These are phyloP conservation scores for Propithecus perrieri DNA, from an alignment of 2,797 vertebrate species.

Conservation along the genomic window DNA sequence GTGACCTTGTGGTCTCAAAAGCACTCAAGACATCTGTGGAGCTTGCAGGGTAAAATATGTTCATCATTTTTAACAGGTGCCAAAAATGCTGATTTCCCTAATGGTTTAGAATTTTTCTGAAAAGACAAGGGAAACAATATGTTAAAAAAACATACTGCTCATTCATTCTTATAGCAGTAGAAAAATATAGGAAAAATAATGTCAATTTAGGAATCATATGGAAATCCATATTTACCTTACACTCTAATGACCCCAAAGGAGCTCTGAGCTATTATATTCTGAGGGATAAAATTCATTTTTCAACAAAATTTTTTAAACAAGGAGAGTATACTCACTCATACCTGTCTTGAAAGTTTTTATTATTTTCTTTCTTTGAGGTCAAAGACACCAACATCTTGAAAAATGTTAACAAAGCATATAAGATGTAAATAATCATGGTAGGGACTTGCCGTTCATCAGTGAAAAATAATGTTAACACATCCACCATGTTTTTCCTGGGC, in stretches of 20 bases:
- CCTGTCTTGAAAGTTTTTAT: constrained; percentile 41
- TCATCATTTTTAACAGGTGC: constrained; percentile 14
- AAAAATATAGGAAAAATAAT: neutral
- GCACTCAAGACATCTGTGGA: neutral
- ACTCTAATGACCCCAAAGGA: constrained; percentile 18
- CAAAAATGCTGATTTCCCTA: constrained; percentile 40
- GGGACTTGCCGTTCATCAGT: neutral
- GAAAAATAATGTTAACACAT: neutral
- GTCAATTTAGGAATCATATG: neutral
- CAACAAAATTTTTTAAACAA: constrained; percentile 37
- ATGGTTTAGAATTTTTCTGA: neutral
- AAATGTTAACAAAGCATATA: neutral
- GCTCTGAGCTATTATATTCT: neutral
- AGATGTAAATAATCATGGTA: neutral
- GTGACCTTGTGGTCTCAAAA: neutral
- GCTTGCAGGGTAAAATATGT: neutral
- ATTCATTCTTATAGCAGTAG: neutral
- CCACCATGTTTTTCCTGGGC: neutral
- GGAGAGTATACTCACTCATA: constrained; percentile 33
- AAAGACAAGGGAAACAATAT: neutral
- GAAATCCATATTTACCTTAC: constrained; percentile 11
- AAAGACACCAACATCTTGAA: constrained; percentile 41
- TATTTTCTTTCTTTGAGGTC: constrained; percentile 47
- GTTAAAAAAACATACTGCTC: neutral
- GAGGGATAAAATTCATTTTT: constrained; percentile 29